Evolutionary conservation across 2,113 vertebrate genomes (phyloP).

Genomic region (Lasiurus borealis): DNA sequence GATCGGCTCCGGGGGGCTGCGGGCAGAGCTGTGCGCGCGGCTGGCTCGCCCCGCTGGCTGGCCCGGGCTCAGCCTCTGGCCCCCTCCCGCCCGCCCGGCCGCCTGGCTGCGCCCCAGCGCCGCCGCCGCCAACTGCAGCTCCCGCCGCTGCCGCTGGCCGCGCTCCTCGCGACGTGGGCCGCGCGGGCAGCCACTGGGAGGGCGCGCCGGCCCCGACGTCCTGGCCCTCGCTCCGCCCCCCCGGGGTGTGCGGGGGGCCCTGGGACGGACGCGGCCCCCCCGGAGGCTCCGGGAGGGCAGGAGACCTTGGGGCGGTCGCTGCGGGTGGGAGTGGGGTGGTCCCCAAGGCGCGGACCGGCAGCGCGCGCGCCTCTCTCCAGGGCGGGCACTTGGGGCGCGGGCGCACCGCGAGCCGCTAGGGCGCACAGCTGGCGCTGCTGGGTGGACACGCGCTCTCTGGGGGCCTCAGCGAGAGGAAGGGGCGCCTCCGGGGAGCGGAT

Average conservation of each 20-base stretch:
- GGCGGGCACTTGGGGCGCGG: not conserved
- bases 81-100: constrained; percentile 80
- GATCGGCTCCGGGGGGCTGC: constrained; percentile 82
- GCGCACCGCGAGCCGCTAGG: not conserved
- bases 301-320: not conserved
- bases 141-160: constrained; percentile 87
- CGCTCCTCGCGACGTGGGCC: constrained; percentile 89
- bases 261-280: not conserved
- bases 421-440: not conserved
- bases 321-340: not conserved
- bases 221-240: constrained; percentile 89
- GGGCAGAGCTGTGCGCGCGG: constrained; percentile 82
- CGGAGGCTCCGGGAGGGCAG: not conserved
- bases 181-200: constrained; percentile 90
- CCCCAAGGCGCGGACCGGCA: not conserved
- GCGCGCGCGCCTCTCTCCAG: not conserved
- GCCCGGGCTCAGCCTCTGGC: constrained; percentile 89
- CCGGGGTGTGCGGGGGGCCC: constrained; percentile 80
- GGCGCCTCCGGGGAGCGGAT: not conserved
- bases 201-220: constrained; percentile 87
- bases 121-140: constrained; percentile 86
- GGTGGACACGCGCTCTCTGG: not conserved
- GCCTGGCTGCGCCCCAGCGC: constrained; percentile 87
- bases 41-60: constrained; percentile 84
- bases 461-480: not conserved